Percentiles rank a stretch among this genome's conserved stretches.
Conservation (phyloP, 2,113 vertebrate species). For the Hippocampus barbouri region DNA sequence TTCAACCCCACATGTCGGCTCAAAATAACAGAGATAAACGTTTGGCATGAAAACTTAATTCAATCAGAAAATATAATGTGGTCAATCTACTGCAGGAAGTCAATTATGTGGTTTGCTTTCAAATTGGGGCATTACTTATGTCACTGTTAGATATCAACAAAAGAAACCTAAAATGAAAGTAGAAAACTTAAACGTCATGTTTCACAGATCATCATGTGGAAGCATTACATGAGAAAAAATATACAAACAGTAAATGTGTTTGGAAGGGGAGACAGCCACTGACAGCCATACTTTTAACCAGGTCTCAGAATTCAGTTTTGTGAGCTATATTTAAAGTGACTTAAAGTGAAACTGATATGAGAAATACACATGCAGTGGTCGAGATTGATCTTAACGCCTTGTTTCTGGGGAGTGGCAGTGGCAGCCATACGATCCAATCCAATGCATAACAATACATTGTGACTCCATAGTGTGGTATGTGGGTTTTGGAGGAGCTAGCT, state of each 20-base stretch:
- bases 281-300: not conserved
- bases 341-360: not conserved
- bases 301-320: not conserved
- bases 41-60: not conserved
- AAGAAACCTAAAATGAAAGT: not conserved
- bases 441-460: constrained; percentile 24
- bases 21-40: not conserved
- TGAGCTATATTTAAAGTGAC: not conserved
- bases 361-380: not conserved
- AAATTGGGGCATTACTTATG: not conserved
- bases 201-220: not conserved
- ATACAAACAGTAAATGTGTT: not conserved
- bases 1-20: not conserved
- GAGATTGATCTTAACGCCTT: constrained; percentile 3
- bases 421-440: constrained; percentile 18
- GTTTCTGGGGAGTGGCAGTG: constrained; percentile 26
- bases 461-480: constrained; percentile 2
- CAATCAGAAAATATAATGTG: not conserved
- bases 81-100: not conserved
- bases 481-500: constrained; percentile 4
- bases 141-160: not conserved
- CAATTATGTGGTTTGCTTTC: not conserved
- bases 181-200: not conserved
- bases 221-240: not conserved
- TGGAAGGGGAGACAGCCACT: not conserved